phyloP scores from a whole-genome alignment of 2,113 vertebrate genomes.

The Hydropotes inermis region DNA sequence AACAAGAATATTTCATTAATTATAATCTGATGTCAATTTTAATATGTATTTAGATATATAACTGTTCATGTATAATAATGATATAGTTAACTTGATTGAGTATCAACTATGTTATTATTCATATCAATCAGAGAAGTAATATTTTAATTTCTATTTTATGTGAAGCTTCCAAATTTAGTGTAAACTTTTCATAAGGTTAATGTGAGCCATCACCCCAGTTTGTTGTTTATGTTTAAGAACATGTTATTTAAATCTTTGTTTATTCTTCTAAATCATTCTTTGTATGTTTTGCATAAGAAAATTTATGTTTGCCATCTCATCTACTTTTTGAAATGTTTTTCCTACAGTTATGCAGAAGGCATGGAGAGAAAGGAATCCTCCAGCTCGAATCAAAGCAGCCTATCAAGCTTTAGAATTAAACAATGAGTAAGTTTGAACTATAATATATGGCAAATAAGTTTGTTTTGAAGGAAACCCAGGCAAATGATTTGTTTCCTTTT shows the following conservation, averaged over 20 bases:
- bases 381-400: constrained; percentile 95
- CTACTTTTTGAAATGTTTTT: constrained; percentile 60
- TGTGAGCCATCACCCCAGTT: constrained; percentile 26
- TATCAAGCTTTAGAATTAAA: constrained; percentile 96
- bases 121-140: constrained; percentile 15
- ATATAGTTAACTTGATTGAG: constrained; percentile 29
- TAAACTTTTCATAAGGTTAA: constrained; percentile 45
- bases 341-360: constrained; percentile 97
- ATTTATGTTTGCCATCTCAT: constrained; percentile 60
- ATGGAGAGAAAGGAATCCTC: constrained; percentile 97
- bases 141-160: constrained; percentile 34
- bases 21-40: not conserved
- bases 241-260: constrained; percentile 53
- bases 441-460: constrained; percentile 31
- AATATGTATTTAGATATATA: not conserved
- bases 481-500: constrained; percentile 39
- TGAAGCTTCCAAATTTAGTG: constrained; percentile 39
- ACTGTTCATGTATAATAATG: constrained; percentile 22
- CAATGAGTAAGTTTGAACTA: constrained; percentile 91
- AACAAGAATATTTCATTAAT: not conserved
- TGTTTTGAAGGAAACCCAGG: constrained; percentile 56
- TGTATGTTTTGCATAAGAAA: not conserved
- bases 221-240: constrained; percentile 42
- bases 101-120: constrained; percentile 3
- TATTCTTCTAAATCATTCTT: constrained; percentile 39